Conservation (phyloP, 2,888 invertebrate species). For the Agonopterix alstromeriana region DNA sequence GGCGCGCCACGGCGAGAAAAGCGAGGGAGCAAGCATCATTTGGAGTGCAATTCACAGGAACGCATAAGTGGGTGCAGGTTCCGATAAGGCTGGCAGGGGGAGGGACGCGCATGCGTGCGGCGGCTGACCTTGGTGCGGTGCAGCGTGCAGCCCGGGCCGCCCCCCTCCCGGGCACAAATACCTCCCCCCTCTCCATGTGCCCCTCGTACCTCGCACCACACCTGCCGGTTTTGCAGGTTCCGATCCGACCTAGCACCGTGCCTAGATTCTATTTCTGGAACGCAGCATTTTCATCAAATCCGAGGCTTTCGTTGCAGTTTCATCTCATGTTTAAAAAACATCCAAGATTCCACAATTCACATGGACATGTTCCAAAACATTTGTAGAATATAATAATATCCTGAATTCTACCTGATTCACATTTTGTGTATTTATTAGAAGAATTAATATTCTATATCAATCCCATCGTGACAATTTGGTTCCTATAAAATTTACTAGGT, state of each 20-base stretch:
- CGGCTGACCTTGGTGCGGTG: constrained; percentile 72
- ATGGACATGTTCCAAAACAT: too few species aligned
- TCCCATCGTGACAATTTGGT: too few species aligned
- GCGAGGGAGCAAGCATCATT: constrained; percentile 31
- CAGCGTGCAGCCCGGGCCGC: constrained; percentile 61
- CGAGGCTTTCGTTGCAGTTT: too few species aligned
- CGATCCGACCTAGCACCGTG: constrained; percentile 52
- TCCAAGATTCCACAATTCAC: too few species aligned
- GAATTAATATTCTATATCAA: too few species aligned
- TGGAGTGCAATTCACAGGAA: constrained; percentile 51
- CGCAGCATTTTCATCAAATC: constrained; percentile 4
- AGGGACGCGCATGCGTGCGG: constrained; percentile 64
- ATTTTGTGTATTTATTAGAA: too few species aligned
- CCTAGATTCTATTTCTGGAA: constrained; percentile 63
- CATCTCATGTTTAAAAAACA: too few species aligned
- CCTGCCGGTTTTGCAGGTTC: constrained; percentile 53
- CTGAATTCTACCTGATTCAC: too few species aligned
- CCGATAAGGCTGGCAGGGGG: constrained; percentile 24
- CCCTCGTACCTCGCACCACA: constrained; percentile 12
- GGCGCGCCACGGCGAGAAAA: constrained; percentile 14
- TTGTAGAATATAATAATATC: too few species aligned
- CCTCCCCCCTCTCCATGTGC: constrained; percentile 17
- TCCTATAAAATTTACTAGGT: too few species aligned
- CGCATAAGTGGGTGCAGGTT: constrained; percentile 48
- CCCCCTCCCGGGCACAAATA: constrained; percentile 16